These are phyloP conservation scores for Agelas oroides DNA, from an alignment of 37 sponge, comb jelly and placozoan species.

Conservation along the genomic window DNA sequence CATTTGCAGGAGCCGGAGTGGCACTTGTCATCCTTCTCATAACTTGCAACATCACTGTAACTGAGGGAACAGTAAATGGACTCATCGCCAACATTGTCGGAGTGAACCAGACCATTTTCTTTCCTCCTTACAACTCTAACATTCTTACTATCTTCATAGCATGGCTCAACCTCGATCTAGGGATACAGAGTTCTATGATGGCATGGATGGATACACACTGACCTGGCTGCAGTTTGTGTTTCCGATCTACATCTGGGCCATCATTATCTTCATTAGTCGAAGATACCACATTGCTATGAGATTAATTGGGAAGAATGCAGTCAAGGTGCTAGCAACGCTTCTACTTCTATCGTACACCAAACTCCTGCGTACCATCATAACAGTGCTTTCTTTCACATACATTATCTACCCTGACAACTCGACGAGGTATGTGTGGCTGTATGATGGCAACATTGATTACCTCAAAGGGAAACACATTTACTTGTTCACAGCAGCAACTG, in stretches of 20 bases:
- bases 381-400: background rate
- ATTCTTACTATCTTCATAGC: background rate
- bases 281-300: too few species aligned
- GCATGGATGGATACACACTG: background rate
- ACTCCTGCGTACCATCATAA: background rate
- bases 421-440: background rate
- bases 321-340: background rate
- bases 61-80: background rate
- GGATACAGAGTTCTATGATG: conserved; percentile 7
- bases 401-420: background rate
- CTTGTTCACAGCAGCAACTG: too few species aligned
- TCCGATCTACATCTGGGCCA: background rate
- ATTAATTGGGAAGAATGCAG: background rate
- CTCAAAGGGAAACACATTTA: too few species aligned
- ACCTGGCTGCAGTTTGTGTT: conserved; percentile 1
- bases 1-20: background rate
- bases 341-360: background rate
- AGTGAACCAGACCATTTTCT: background rate
- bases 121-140: background rate
- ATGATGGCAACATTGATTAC: background rate
- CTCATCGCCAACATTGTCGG: conserved; percentile 10
- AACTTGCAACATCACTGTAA: background rate
- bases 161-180: conserved; percentile 12
- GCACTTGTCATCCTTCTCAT: background rate
- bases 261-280: background rate